phyloP scores from a whole-genome alignment of 2,888 invertebrate genomes.

The Digitonthophagus gazella region DNA sequence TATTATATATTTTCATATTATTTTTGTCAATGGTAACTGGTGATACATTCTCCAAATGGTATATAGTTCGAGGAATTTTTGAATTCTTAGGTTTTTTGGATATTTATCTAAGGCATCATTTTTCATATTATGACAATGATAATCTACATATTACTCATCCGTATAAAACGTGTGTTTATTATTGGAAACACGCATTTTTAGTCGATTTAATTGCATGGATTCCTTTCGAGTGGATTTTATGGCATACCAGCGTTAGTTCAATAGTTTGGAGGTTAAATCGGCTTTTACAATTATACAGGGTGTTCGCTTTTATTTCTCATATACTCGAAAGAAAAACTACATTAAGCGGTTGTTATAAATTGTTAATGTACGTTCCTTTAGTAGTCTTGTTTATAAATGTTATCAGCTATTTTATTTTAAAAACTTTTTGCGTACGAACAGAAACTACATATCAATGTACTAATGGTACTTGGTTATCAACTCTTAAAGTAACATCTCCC shows the following conservation, averaged over 20 bases:
- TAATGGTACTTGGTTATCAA: slow-evolving; percentile 14
- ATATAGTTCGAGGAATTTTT: slow-evolving; percentile 20
- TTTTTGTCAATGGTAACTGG: slow-evolving; percentile 22
- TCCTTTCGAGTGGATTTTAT: slow-evolving; percentile 32
- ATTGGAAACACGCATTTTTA: slow-evolving; percentile 35
- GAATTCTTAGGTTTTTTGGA: slow-evolving; percentile 33
- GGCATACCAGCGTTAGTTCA: neutral
- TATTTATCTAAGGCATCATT: slow-evolving; percentile 36
- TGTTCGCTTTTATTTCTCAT: neutral
- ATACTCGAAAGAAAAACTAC: slow-evolving; percentile 4
- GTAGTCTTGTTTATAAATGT: slow-evolving; percentile 18
- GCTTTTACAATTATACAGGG: slow-evolving; percentile 23
- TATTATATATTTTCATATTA: slow-evolving; percentile 26
- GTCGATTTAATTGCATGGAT: slow-evolving; percentile 35
- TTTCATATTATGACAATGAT: slow-evolving; percentile 34
- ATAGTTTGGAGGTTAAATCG: slow-evolving; percentile 6
- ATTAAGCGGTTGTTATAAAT: neutral
- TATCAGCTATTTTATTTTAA: neutral
- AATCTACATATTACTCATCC: slow-evolving; percentile 38
- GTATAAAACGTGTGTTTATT: slow-evolving; percentile 33
- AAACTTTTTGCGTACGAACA: neutral
- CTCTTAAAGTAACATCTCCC: neutral
- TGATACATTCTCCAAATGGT: neutral
- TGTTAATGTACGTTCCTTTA: slow-evolving; percentile 16
- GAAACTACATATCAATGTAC: neutral